These are phyloP conservation scores for Nipponacmea schrenckii DNA, from an alignment of 2,888 invertebrate genomes.

Conservation along the genomic window DNA sequence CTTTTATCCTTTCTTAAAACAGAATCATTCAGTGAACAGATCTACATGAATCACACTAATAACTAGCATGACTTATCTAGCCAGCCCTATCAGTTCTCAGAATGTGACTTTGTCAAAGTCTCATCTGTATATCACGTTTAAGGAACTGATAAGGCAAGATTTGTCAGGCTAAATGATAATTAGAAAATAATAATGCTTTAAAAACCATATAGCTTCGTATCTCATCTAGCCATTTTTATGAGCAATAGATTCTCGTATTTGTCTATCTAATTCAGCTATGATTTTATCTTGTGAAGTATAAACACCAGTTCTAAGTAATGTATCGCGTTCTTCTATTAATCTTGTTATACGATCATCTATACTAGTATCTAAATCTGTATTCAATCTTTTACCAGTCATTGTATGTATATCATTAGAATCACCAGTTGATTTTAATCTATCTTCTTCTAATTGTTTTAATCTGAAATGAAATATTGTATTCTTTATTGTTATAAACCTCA, in stretches of 20 bases:
- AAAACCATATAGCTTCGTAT: too few species aligned
- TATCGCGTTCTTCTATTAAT: conserved; percentile 67
- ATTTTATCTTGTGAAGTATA: conserved; percentile 67
- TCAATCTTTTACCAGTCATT: background rate
- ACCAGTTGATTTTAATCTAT: conserved; percentile 42
- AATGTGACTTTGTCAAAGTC: too few species aligned
- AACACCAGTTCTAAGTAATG: conserved; percentile 67
- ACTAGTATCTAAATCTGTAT: conserved; percentile 39
- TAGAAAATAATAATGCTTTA: too few species aligned
- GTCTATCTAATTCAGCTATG: conserved; percentile 68
- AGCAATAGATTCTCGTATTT: conserved; percentile 64
- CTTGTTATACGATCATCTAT: conserved; percentile 64
- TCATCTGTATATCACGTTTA: too few species aligned
- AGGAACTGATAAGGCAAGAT: too few species aligned
- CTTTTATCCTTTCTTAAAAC: too few species aligned
- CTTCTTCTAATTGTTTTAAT: conserved; percentile 56
- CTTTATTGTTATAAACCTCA: too few species aligned
- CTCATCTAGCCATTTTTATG: conserved; percentile 33
- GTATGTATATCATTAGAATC: conserved; percentile 35
- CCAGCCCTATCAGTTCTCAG: too few species aligned
- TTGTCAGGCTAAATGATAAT: too few species aligned
- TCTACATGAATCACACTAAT: too few species aligned
- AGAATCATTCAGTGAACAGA: too few species aligned
- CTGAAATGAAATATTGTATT: conserved; percentile 33
- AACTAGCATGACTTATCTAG: too few species aligned